Base-by-base conservation (phyloP, 2,113 vertebrate genomes). In the Eurypyga helias region DNA sequence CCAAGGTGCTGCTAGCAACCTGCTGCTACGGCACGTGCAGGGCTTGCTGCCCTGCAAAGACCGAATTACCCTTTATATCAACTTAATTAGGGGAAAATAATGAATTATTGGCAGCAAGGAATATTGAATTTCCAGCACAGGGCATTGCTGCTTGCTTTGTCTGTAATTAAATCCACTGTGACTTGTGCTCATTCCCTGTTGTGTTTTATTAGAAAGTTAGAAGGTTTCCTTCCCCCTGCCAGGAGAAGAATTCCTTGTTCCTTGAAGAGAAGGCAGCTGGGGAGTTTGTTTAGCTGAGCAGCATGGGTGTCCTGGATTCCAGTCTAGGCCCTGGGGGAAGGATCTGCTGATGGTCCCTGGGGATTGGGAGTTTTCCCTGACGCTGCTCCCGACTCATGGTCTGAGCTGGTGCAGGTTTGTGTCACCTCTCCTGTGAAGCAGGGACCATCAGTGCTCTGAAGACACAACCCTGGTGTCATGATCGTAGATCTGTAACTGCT, bases 61-160 rank as follows among this genome's bases (percentile, higher is more conserved):
- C 80, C 80, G 82, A 91, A 91, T 94, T 93, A 82, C 77, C 92
- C 90, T 91, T 79, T 91, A 75, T 93, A 87, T 95, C 89, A 95
- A 71, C 86, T 93, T 95, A 89, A 96, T 97, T 93, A 97, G 83
- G 73, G 49, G 61, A 82, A 95, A 96, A 95, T 89, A 96, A 91
- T 89, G 83, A 91, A 92, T 95, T 95, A 95, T 92, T 95, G 96
- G 91, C 77, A 73, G 73, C 61, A 49, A 90, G 80, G 73, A 89
- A 65, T 95, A 94, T 94, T 94, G 95, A 84, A 93, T 95, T 96
- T 87, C 89, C 86, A 96, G 83, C 94, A 90, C 31, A 23, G 85
- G 87, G 73, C 54, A 75, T 93, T 91, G 64, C 91, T 89, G 73
- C 78, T 94, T 92, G 80, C 78, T 96, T 93, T 72, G 89, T 87